Evolutionary conservation across 2,797 vertebrate species (phyloP).

Genomic region (Poeciliopsis gracilis): DNA sequence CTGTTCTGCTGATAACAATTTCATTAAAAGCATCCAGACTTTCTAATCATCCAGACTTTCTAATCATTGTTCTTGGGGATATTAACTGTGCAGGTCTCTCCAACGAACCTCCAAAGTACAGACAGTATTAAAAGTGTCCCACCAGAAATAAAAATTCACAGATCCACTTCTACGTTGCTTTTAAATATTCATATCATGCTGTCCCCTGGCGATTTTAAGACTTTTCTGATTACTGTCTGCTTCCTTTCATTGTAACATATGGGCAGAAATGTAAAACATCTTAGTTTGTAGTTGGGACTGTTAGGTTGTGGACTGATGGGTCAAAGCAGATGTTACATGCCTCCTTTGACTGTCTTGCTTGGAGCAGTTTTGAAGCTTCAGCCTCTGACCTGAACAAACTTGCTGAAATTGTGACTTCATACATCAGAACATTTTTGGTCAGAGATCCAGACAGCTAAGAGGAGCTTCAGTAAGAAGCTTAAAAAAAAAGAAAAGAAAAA

Average conservation of each 20-base stretch:
- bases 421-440: neutral
- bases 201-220: neutral
- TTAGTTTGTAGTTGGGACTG: neutral
- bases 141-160: neutral
- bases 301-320: neutral
- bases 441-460: neutral
- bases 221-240: neutral
- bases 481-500: neutral
- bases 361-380: neutral
- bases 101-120: neutral
- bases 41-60: neutral
- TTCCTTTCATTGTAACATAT: neutral
- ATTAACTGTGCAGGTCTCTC: neutral
- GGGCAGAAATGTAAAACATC: neutral
- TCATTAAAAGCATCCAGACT: no score
- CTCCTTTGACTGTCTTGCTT: neutral
- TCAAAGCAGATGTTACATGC: neutral
- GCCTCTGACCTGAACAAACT: neutral
- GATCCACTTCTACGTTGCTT: neutral
- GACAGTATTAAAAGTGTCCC: neutral
- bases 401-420: neutral
- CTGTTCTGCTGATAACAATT: neutral
- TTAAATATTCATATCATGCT: neutral
- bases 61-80: neutral
- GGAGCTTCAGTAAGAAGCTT: neutral